A percentile compares a stretch with the other conserved stretches of the same genome.
Evolutionary conservation across 1,140 invertebrate genomes (phyloP).

Genomic region (Zaprionus inermis): DNA sequence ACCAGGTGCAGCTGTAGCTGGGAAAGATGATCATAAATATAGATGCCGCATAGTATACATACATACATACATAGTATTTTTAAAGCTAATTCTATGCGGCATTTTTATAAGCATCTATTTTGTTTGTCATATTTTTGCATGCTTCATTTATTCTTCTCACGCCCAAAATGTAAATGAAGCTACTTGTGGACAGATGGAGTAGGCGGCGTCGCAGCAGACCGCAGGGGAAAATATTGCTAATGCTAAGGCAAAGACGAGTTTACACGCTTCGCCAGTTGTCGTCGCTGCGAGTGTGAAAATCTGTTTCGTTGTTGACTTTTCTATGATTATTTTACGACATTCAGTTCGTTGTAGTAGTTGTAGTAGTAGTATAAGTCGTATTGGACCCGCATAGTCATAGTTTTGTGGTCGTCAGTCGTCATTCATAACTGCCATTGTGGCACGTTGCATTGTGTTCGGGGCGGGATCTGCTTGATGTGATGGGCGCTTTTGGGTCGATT

Average conservation of each 20-base stretch:
- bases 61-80: background rate
- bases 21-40: constrained; percentile 42
- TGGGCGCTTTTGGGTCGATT: constrained; percentile 7
- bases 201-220: background rate
- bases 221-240: constrained; percentile 53
- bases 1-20: constrained; percentile 38
- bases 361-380: too few relatives aligned
- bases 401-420: constrained; percentile 26
- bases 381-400: constrained; percentile 9
- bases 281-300: constrained; percentile 67
- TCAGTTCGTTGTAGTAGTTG: constrained; percentile 17
- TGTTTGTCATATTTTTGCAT: constrained; percentile 45
- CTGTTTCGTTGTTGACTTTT: constrained; percentile 49
- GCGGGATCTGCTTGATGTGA: constrained; percentile 21
- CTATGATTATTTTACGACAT: constrained; percentile 66
- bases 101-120: constrained; percentile 28
- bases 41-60: constrained; percentile 30
- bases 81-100: background rate
- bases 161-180: constrained; percentile 79
- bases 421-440: constrained; percentile 51
- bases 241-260: constrained; percentile 61
- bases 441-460: constrained; percentile 54
- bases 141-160: constrained; percentile 66
- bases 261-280: constrained; percentile 63
- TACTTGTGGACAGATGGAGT: constrained; percentile 25